phyloP scores from a whole-genome alignment of 2,888 invertebrate genomes.

The Clostera curtula region DNA sequence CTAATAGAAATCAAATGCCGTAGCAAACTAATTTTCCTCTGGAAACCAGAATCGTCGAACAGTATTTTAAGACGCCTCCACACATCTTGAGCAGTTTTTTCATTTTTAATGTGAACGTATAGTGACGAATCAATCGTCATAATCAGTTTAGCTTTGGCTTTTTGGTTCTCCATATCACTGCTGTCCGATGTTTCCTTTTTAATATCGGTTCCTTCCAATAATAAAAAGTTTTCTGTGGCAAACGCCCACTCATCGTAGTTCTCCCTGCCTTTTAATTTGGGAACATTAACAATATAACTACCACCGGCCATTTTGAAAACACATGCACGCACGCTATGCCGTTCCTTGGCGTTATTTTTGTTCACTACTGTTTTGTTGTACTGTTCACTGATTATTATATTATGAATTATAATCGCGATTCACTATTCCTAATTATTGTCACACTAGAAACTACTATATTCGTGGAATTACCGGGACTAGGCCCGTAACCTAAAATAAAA shows the following conservation, averaged over 20 bases:
- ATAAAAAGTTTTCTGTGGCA: slow-evolving; percentile 7
- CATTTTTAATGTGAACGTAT: slow-evolving; percentile 10
- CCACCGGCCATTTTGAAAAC: not conserved
- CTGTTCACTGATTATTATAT: too few relatives aligned
- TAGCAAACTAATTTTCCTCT: slow-evolving; percentile 6
- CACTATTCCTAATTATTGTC: too few relatives aligned
- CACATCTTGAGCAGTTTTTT: slow-evolving; percentile 4
- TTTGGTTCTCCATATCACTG: not conserved
- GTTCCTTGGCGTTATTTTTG: too few relatives aligned
- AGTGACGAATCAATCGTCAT: slow-evolving; percentile 10
- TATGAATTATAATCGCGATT: too few relatives aligned
- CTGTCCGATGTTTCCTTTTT: not conserved
- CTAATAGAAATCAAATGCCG: slow-evolving; percentile 9
- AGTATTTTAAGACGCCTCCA: slow-evolving; percentile 6
- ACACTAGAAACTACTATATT: too few relatives aligned
- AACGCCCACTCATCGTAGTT: slow-evolving; percentile 14
- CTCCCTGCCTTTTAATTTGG: slow-evolving; percentile 12
- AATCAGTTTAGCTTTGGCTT: slow-evolving; percentile 3
- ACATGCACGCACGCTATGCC: too few relatives aligned
- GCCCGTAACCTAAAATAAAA: too few relatives aligned
- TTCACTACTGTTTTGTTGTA: too few relatives aligned
- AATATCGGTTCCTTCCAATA: slow-evolving; percentile 2
- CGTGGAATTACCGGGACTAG: too few relatives aligned
- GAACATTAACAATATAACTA: slow-evolving; percentile 12
- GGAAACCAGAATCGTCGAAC: slow-evolving; percentile 9